These are phyloP conservation scores for Hypomecis atomaria DNA, from an alignment of 2,888 invertebrate species.

Conservation along the genomic window DNA sequence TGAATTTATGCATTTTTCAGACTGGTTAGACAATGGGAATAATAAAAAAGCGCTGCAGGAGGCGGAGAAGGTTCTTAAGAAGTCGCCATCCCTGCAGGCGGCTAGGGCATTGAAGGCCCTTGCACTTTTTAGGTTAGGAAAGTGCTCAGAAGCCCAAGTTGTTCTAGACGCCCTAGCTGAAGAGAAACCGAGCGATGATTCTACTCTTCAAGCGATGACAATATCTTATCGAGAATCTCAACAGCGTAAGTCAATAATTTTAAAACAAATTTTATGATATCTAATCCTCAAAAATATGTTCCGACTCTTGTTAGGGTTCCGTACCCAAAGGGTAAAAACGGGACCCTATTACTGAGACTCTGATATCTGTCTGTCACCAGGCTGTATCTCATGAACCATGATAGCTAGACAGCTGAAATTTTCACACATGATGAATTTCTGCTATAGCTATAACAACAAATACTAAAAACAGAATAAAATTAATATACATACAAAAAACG, in stretches of 20 bases:
- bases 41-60: slow-evolving; percentile 99
- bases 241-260: slow-evolving; percentile 90
- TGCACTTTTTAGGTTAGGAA: slow-evolving; percentile 94
- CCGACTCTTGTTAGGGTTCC: no score
- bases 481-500: no score
- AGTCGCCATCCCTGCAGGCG: slow-evolving; percentile 94
- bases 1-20: slow-evolving; percentile 80
- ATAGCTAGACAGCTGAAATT: no score
- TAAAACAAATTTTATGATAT: no score
- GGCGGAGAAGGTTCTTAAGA: slow-evolving; percentile 97
- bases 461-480: no score
- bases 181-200: slow-evolving; percentile 94
- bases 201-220: slow-evolving; percentile 97
- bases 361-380: no score
- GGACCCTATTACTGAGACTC: no score
- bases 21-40: slow-evolving; percentile 97
- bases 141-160: slow-evolving; percentile 90
- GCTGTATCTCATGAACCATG: no score
- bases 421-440: no score
- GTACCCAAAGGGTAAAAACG: no score
- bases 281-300: no score
- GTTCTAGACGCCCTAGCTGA: slow-evolving; percentile 91
- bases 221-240: slow-evolving; percentile 97
- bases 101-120: slow-evolving; percentile 97
- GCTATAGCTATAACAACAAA: no score